Conservation (phyloP, 2,888 invertebrate genomes). For the Melanotus villosus region DNA sequence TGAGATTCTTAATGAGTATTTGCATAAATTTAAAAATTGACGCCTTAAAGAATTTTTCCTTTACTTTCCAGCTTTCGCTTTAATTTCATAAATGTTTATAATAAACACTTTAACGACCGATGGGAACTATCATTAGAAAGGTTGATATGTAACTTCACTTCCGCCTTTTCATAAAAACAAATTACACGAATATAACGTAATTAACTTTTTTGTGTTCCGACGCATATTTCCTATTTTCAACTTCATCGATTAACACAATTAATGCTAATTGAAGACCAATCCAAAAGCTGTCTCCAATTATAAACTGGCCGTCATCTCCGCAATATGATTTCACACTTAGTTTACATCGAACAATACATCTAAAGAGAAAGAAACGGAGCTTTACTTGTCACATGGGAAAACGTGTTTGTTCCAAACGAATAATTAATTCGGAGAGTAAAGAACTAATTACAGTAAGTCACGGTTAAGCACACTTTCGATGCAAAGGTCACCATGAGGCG, state of each 20-base stretch:
- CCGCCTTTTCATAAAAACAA: constrained; percentile 11
- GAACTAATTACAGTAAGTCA: constrained; percentile 31
- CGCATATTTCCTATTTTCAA: not conserved
- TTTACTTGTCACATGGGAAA: not conserved
- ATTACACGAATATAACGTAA: not conserved
- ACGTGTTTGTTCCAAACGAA: not conserved
- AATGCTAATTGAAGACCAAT: too few species aligned
- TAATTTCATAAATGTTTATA: constrained; percentile 3
- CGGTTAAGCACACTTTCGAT: constrained; percentile 32
- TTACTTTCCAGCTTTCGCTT: constrained; percentile 20
- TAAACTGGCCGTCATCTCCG: too few species aligned
- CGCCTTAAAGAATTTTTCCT: not conserved
- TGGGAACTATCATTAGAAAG: constrained; percentile 20
- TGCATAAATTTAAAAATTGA: too few species aligned
- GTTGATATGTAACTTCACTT: constrained; percentile 16
- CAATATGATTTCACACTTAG: not conserved
- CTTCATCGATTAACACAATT: too few species aligned
- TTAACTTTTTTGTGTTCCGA: not conserved
- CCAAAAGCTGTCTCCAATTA: too few species aligned
- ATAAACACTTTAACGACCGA: not conserved
- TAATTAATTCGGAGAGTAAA: constrained; percentile 23
- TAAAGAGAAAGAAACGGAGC: constrained; percentile 17
- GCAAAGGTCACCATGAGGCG: constrained; percentile 28
- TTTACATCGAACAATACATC: constrained; percentile 37
- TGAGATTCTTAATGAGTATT: too few species aligned